phyloP scores from a whole-genome alignment of 1,140 invertebrate species.

The Eumeta japonica region DNA sequence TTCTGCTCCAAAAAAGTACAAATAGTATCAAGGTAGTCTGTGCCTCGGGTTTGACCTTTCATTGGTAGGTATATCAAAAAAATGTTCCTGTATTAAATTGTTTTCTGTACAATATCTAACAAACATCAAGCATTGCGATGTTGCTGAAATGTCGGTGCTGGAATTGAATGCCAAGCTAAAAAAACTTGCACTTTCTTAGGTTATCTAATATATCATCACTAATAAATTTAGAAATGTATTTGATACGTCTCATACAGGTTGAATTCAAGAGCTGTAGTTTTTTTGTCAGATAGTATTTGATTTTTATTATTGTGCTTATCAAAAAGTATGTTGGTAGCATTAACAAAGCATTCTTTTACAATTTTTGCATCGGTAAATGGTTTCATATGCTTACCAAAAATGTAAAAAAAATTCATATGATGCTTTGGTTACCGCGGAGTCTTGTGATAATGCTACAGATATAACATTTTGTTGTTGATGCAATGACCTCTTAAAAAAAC shows the following conservation, averaged over 20 bases:
- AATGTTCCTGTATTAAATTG: conserved; percentile 14
- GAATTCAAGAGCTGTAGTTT: conserved; percentile 13
- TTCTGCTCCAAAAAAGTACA: conserved; percentile 16
- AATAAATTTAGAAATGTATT: conserved; percentile 16
- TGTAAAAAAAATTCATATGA: conserved; percentile 22
- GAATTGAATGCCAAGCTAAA: conserved; percentile 19
- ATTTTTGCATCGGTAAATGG: too few relatives aligned
- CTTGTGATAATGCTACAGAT: conserved; percentile 14
- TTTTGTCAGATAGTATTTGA: conserved; percentile 11
- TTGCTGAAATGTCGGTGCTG: conserved; percentile 18
- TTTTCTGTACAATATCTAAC: conserved; percentile 17
- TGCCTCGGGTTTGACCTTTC: conserved; percentile 18
- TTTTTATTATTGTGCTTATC: conserved; percentile 17
- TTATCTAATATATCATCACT: too few relatives aligned
- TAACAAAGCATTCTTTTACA: conserved; percentile 18
- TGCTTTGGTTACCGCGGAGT: conserved; percentile 14
- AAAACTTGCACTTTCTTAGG: conserved; percentile 15
- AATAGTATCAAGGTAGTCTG: conserved; percentile 19
- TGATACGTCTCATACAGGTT: conserved; percentile 11
- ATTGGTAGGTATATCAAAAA: too few relatives aligned
- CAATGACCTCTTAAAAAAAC: conserved; percentile 13
- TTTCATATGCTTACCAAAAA: conserved; percentile 15
- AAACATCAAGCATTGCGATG: conserved; percentile 19
- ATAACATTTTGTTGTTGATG: conserved; percentile 18
- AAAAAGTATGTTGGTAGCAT: conserved; percentile 15